A percentile compares a stretch with the other conserved stretches of the same genome.
phyloP scores from a whole-genome alignment of 2,888 invertebrate genomes.

The Seira ritae region DNA sequence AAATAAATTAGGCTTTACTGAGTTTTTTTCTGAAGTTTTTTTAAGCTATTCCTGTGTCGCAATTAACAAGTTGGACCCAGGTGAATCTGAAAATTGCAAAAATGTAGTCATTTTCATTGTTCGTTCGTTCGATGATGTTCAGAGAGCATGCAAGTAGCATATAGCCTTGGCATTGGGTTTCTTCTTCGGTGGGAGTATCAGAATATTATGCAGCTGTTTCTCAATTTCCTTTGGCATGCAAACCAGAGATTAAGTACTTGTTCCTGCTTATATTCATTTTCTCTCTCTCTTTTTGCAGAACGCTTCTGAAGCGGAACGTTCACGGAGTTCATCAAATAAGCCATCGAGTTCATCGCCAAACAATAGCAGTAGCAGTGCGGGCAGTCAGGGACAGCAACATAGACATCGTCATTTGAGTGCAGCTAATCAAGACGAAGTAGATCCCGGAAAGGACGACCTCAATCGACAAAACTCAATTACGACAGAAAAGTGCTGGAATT shows the following conservation, averaged over 20 bases:
- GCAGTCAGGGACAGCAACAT: slow-evolving; percentile 5
- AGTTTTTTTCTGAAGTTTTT: too few relatives aligned
- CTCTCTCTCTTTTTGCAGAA: slow-evolving; percentile 52
- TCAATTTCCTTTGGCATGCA: slow-evolving; percentile 20
- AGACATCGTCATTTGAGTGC: slow-evolving; percentile 27
- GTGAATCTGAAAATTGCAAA: too few relatives aligned
- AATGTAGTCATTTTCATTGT: neutral
- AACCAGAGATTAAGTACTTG: slow-evolving; percentile 33
- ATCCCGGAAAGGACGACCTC: slow-evolving; percentile 42
- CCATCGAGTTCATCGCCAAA: slow-evolving; percentile 28
- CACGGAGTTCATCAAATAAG: slow-evolving; percentile 44
- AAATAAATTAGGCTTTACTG: too few relatives aligned
- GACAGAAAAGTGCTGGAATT: slow-evolving; percentile 69
- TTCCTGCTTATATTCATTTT: slow-evolving; percentile 5
- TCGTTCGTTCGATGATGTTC: neutral
- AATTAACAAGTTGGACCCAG: too few relatives aligned
- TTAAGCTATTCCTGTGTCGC: too few relatives aligned
- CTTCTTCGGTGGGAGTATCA: slow-evolving; percentile 6
- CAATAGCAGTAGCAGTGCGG: slow-evolving; percentile 16
- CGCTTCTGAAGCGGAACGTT: slow-evolving; percentile 58
- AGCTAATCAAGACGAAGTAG: slow-evolving; percentile 36
- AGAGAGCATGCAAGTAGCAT: neutral
- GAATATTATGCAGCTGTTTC: neutral
- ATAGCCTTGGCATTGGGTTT: slow-evolving; percentile 5
- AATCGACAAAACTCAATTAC: slow-evolving; percentile 62